Conservation (phyloP, 2,797 vertebrate genomes). For the Lutjanus argentimaculatus region DNA sequence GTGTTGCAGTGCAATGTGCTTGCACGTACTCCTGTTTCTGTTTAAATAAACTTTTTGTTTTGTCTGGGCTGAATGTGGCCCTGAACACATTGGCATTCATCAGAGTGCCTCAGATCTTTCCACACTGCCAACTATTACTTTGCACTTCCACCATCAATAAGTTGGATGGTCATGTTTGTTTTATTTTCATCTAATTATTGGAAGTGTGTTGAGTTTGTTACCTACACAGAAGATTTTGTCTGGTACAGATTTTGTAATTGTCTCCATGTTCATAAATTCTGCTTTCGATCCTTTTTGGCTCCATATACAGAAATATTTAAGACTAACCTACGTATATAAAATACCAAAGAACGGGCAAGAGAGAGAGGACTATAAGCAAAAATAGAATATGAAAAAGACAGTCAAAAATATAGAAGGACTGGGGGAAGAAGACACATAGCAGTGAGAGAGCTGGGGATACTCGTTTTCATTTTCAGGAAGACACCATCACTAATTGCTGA, state of each 20-base stretch:
- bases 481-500: conserved; percentile 41
- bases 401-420: not conserved
- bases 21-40: no score
- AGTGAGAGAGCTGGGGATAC: not conserved
- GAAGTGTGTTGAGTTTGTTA: no score
- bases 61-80: no score
- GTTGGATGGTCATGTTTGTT: no score
- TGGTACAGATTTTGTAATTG: not conserved
- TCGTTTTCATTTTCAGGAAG: conserved; percentile 5
- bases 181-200: no score
- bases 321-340: not conserved
- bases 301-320: not conserved
- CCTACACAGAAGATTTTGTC: not conserved
- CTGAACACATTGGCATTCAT: no score
- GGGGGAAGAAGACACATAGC: not conserved
- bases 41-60: no score
- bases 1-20: no score
- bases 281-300: not conserved
- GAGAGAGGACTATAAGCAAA: not conserved
- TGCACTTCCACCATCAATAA: no score
- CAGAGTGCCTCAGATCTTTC: no score
- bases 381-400: not conserved
- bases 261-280: not conserved
- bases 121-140: no score
- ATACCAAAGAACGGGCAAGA: not conserved